These are phyloP conservation scores for Brenthis hecate DNA, from an alignment of 2,888 invertebrate species.

Conservation along the genomic window DNA sequence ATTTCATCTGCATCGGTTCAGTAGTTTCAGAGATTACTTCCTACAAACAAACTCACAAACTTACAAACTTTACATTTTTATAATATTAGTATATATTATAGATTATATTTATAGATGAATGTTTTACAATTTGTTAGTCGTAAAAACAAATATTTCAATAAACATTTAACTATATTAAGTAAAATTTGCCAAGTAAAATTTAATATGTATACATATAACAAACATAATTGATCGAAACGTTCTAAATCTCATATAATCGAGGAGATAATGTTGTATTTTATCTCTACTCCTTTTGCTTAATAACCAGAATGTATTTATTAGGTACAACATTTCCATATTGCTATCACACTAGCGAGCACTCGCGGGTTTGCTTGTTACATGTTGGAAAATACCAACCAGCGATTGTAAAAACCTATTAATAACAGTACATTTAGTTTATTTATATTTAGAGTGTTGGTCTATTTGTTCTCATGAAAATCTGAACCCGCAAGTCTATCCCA, in stretches of 20 bases:
- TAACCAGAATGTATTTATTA: slow-evolving; percentile 11
- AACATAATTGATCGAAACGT: neutral
- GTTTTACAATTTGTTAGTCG: too few species aligned
- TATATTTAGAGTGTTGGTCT: too few species aligned
- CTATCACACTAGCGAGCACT: neutral
- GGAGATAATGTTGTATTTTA: slow-evolving; percentile 4
- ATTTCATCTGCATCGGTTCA: too few species aligned
- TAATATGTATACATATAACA: neutral
- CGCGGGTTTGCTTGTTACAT: neutral
- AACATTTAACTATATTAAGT: neutral
- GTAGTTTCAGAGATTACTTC: too few species aligned
- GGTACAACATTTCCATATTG: slow-evolving; percentile 7
- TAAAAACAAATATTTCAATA: neutral
- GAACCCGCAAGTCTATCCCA: too few species aligned
- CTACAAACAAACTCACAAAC: too few species aligned
- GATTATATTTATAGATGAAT: too few species aligned
- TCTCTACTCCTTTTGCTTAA: slow-evolving; percentile 13
- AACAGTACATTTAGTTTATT: neutral
- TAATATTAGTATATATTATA: too few species aligned
- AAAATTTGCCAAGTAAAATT: slow-evolving; percentile 5
- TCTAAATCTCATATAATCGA: slow-evolving; percentile 15
- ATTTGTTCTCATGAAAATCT: too few species aligned
- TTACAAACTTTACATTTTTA: too few species aligned
- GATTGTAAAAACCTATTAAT: neutral
- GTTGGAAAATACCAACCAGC: neutral